A percentile compares a stretch with the other conserved stretches of the same genome.
Evolutionary conservation across 2,113 vertebrate genomes (phyloP).

Genomic region (Austrofundulus limnaeus): DNA sequence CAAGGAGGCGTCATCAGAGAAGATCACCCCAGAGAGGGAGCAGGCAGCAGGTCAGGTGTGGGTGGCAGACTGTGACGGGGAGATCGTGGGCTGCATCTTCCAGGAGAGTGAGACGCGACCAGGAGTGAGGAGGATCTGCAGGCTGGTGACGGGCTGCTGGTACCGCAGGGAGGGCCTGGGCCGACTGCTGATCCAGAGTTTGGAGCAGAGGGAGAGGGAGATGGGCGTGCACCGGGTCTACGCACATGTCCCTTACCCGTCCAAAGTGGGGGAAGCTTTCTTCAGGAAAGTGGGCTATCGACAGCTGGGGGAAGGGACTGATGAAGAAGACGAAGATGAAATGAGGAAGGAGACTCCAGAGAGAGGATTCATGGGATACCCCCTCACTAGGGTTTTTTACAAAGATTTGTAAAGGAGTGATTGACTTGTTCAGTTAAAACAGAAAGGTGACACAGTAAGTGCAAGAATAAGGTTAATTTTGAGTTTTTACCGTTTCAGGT

Average conservation of each 20-base stretch:
- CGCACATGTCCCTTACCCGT: conserved; percentile 75
- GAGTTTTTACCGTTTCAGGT: neutral
- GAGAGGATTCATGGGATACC: conserved; percentile 77
- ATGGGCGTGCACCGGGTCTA: conserved; percentile 67
- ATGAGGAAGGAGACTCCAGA: conserved; percentile 64
- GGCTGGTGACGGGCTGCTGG: conserved; percentile 83
- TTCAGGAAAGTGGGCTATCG: conserved; percentile 80
- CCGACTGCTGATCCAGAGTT: conserved; percentile 78
- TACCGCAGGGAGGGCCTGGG: conserved; percentile 83
- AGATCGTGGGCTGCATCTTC: conserved; percentile 84
- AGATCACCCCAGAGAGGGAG: conserved; percentile 68
- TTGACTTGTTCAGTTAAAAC: conserved; percentile 6
- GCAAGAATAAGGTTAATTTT: neutral
- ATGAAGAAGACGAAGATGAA: conserved; percentile 51
- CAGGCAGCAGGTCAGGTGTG: conserved; percentile 79
- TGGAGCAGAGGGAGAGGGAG: conserved; percentile 77
- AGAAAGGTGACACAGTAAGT: neutral
- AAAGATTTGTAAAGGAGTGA: conserved; percentile 75
- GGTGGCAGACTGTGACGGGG: conserved; percentile 83
- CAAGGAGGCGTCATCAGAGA: conserved; percentile 59
- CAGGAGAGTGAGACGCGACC: conserved; percentile 47
- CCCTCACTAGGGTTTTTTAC: conserved; percentile 80
- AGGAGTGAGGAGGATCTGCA: conserved; percentile 76
- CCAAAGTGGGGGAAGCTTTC: conserved; percentile 77
- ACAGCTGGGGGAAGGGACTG: conserved; percentile 61